Conservation (phyloP, 1,140 invertebrate species). For the Trachymyrmex septentrionalis region DNA sequence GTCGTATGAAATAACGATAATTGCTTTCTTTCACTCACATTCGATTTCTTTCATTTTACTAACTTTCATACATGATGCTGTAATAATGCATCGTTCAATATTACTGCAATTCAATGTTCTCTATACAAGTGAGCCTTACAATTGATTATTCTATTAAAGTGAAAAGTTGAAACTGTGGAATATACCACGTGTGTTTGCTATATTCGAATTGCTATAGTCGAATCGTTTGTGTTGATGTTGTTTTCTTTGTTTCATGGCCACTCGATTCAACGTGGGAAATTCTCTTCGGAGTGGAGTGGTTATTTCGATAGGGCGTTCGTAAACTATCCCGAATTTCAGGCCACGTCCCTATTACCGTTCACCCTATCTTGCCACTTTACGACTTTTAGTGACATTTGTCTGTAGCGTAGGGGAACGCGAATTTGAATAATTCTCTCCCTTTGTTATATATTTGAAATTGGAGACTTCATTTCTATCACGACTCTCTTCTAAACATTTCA, state of each 20-base stretch:
- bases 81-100: neutral
- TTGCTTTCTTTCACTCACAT: neutral
- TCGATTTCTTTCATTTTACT: neutral
- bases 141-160: neutral
- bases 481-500: slow-evolving; percentile 16
- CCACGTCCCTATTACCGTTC: slow-evolving; percentile 39
- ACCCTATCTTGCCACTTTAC: slow-evolving; percentile 49
- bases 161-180: neutral
- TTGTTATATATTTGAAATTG: slow-evolving; percentile 23
- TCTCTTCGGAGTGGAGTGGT: slow-evolving; percentile 55
- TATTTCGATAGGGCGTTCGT: slow-evolving; percentile 64
- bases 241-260: slow-evolving; percentile 47
- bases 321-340: slow-evolving; percentile 65
- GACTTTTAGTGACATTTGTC: slow-evolving; percentile 13
- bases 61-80: neutral
- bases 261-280: slow-evolving; percentile 58
- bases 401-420: neutral
- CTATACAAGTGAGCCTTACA: neutral
- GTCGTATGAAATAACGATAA: neutral
- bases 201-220: neutral
- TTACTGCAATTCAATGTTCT: slow-evolving; percentile 1
- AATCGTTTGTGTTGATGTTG: neutral
- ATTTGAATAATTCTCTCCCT: slow-evolving; percentile 32
- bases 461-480: neutral
- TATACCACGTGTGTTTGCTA: neutral